Evolutionary conservation across 2,113 vertebrate species (phyloP).

Genomic region (Pungitius pungitius): DNA sequence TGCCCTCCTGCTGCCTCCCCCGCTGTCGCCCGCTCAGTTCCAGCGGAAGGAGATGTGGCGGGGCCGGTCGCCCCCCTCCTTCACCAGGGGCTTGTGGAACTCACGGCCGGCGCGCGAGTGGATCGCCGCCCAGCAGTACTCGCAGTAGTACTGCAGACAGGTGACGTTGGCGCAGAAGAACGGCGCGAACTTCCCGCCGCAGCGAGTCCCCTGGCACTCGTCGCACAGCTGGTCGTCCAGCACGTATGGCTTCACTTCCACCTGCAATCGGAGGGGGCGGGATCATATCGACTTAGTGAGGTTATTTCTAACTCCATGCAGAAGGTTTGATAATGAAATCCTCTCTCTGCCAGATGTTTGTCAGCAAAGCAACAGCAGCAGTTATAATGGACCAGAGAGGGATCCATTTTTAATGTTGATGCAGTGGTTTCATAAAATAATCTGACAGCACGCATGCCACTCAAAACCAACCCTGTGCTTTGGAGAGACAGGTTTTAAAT

Average conservation of each 20-base stretch:
- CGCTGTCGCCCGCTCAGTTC: constrained; percentile 82
- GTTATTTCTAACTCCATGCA: background rate
- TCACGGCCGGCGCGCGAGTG: constrained; percentile 97
- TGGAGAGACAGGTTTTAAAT: background rate
- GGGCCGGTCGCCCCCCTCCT: constrained; percentile 98
- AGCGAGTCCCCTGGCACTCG: constrained; percentile 99
- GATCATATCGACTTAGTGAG: background rate
- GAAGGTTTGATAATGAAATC: background rate
- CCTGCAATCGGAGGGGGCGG: constrained; percentile 75
- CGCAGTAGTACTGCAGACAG: constrained; percentile 99
- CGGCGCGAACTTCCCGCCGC: constrained; percentile 97
- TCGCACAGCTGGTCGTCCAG: constrained; percentile 99
- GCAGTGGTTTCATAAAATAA: background rate
- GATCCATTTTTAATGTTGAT: background rate
- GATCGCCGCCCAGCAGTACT: constrained; percentile 99
- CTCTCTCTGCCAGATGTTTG: background rate
- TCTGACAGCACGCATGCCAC: background rate
- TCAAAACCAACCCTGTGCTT: background rate
- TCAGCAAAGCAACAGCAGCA: background rate
- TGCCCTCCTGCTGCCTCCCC: constrained; percentile 66
- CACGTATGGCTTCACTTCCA: constrained; percentile 99
- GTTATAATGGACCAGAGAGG: background rate
- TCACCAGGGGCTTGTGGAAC: constrained; percentile 99
- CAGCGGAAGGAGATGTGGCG: constrained; percentile 99
- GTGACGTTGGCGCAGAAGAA: constrained; percentile 99